Conservation (phyloP, 37 sponge, comb jelly and placozoan genomes). For the Ianthella basta region DNA sequence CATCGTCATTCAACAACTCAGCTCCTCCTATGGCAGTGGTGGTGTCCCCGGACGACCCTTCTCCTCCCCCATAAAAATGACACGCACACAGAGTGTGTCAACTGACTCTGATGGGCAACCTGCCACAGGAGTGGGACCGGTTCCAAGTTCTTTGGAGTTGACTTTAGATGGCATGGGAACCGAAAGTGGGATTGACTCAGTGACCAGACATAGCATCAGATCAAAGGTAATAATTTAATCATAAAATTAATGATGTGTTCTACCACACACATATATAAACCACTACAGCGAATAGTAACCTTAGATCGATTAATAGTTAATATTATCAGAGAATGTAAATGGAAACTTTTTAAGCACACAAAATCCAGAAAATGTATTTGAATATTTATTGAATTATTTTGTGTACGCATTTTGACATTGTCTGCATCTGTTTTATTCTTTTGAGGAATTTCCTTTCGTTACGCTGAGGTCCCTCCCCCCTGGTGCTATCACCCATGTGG, state of each 20-base stretch:
- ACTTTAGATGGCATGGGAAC: background rate
- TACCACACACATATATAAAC: no score
- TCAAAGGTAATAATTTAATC: no score
- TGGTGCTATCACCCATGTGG: slow-evolving; percentile 62
- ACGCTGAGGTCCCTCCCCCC: slow-evolving; percentile 75
- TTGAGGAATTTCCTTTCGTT: slow-evolving; percentile 83
- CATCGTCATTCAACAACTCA: background rate
- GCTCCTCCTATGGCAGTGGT: slow-evolving; percentile 15
- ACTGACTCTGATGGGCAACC: slow-evolving; percentile 3
- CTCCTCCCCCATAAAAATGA: slow-evolving; percentile 5
- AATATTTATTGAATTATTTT: background rate
- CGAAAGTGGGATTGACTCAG: background rate
- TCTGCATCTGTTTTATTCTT: background rate
- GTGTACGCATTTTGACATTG: background rate
- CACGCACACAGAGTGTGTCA: background rate
- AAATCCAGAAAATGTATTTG: no score
- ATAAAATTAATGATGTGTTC: no score
- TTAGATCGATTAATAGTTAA: no score
- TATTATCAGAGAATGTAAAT: no score
- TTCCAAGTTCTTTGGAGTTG: background rate
- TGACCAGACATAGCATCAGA: background rate
- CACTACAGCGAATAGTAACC: no score
- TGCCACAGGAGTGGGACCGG: background rate
- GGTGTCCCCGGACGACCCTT: background rate
- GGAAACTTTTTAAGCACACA: no score